Evolutionary conservation across 2,888 invertebrate species (phyloP), one percentile per base, ranked within the genome.

Genomic region (Chloroclysta siterata): DNA sequence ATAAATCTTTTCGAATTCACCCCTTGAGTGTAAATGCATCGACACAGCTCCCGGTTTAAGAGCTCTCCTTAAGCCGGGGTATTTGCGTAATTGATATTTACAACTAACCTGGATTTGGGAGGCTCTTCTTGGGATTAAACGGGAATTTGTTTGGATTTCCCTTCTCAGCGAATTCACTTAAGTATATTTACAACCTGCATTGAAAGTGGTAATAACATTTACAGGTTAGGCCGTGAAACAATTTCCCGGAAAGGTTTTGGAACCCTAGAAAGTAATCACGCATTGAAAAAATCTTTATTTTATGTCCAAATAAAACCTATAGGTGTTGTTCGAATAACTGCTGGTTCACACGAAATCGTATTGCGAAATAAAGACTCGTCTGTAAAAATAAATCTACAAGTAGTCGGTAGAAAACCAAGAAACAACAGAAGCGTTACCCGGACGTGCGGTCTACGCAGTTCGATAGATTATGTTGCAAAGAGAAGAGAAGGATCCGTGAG

Each of bases 51-150:
- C 63, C 53, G 65, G 66, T 66, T 69, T 66, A 69, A 72, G 66
- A 68, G 69, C 66, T 73, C 81, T 74, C 78, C 81, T 80, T 87
- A 89, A 89, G 83, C 86, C 78, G 67, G 78, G 83, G 88, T 85
- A 86, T 92, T 90, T 88, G 83, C 87, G 91, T 92, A 92, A 92
- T 92, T 90, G 92, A 92, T 92, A 92, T 92, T 92, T 92, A 92
- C 93, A 84, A 89, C 90, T 92, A 91, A 92, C 93, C 89, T 89
- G 90, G 88, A 90, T 89, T 85, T 84, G 75, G 76, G 80, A 82
- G 81, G 88, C 89, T 88, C 82, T 88, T 80, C 77, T 72, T 80
- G 74, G 83, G 88, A 91, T 91, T 92, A 91, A 84, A 80, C 69
- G 77, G 76, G 85, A 87, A 92, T 92, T 89, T 90, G 89, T 87